Evolutionary conservation across 2,888 invertebrate genomes (phyloP).

Genomic region (Mongoloraphidia duomilia): DNA sequence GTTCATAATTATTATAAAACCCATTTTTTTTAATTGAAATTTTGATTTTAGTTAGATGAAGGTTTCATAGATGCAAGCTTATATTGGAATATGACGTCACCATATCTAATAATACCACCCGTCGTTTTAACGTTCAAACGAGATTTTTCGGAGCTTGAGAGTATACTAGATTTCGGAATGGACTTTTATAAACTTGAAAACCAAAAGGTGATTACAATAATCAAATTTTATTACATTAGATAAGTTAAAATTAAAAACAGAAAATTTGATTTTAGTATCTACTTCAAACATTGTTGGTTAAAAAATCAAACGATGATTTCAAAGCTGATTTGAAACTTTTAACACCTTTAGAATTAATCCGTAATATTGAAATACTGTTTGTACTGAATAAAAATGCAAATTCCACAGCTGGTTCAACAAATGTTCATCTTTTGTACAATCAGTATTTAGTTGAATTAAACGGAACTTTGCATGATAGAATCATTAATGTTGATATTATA

Average conservation of each 20-base stretch:
- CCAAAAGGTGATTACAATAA: too few relatives aligned
- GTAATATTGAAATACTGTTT: neutral
- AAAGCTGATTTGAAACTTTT: neutral
- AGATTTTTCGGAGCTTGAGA: conserved; percentile 50
- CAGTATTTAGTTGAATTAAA: neutral
- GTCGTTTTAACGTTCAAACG: conserved; percentile 51
- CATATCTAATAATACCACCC: conserved; percentile 46
- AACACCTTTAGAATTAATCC: conserved; percentile 1
- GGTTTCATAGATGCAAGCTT: conserved; percentile 46
- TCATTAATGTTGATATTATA: neutral
- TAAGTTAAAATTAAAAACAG: too few relatives aligned
- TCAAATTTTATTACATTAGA: too few relatives aligned
- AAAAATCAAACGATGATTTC: too few relatives aligned
- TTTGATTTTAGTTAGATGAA: conserved; percentile 39
- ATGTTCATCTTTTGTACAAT: neutral
- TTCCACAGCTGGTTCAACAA: neutral
- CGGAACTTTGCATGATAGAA: neutral
- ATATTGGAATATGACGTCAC: conserved; percentile 48
- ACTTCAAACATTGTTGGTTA: too few relatives aligned
- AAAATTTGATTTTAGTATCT: too few relatives aligned
- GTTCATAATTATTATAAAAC: conserved; percentile 7
- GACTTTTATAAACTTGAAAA: conserved; percentile 39
- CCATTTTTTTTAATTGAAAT: conserved; percentile 4
- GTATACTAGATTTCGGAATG: conserved; percentile 45
- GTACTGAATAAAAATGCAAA: neutral